Conservation (phyloP, 2,888 invertebrate species). For the Sphaerophoria rueppellii region DNA sequence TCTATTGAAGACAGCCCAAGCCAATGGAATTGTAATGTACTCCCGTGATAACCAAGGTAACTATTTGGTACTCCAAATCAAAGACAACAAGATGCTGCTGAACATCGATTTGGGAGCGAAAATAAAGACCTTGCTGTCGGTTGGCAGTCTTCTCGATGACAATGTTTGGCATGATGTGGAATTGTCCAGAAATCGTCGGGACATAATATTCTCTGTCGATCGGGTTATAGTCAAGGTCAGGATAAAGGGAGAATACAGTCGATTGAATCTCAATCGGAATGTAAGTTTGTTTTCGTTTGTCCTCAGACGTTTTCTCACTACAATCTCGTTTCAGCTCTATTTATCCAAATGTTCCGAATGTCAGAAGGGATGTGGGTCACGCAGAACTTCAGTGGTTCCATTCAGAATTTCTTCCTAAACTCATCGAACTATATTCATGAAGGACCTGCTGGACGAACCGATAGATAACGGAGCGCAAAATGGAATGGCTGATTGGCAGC, state of each 20-base stretch:
- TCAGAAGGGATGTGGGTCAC: constrained; percentile 92
- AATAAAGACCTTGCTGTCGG: constrained; percentile 91
- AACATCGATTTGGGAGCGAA: constrained; percentile 95
- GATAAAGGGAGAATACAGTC: constrained; percentile 94
- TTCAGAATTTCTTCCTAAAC: constrained; percentile 96
- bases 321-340: constrained; percentile 86
- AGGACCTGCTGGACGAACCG: no score
- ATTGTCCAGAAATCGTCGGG: constrained; percentile 90
- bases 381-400: constrained; percentile 97
- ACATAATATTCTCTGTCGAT: constrained; percentile 97
- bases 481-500: no score
- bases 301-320: background rate
- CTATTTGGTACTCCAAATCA: constrained; percentile 93
- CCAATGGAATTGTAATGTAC: constrained; percentile 95
- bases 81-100: constrained; percentile 93
- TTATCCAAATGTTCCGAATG: constrained; percentile 95
- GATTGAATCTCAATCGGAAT: constrained; percentile 94
- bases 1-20: constrained; percentile 94
- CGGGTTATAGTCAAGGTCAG: constrained; percentile 92
- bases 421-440: constrained; percentile 93
- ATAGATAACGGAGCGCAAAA: no score
- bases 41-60: constrained; percentile 97
- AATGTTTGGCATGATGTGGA: constrained; percentile 99
- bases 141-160: constrained; percentile 97
- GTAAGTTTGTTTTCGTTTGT: constrained; percentile 83